Percentiles rank a stretch among this genome's conserved stretches.
Evolutionary conservation across 2,888 invertebrate species (phyloP).

Genomic region (Fragum sueziense): DNA sequence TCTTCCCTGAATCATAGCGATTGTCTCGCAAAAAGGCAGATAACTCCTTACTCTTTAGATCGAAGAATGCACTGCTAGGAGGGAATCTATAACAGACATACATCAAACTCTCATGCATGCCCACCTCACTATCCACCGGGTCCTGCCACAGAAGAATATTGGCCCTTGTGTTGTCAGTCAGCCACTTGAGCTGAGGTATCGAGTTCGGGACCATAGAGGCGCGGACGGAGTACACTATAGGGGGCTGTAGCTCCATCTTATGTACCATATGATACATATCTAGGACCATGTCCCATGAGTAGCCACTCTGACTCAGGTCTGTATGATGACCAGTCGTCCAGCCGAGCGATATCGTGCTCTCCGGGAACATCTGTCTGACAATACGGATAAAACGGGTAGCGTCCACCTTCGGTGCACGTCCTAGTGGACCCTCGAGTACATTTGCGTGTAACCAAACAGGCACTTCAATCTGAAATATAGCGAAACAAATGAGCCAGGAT

Average conservation of each 20-base stretch:
- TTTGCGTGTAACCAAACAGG: constrained; percentile 80
- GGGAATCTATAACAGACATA: constrained; percentile 74
- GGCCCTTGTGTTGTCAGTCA: constrained; percentile 72
- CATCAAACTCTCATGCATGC: constrained; percentile 68
- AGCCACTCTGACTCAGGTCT: constrained; percentile 72
- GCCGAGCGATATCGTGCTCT: constrained; percentile 78
- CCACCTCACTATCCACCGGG: constrained; percentile 60
- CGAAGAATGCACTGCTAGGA: constrained; percentile 71
- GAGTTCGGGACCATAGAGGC: constrained; percentile 75
- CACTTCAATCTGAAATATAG: constrained; percentile 66
- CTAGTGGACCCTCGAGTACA: constrained; percentile 74
- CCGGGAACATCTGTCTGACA: constrained; percentile 72
- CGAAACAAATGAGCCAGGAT: background rate
- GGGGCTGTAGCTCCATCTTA: constrained; percentile 69
- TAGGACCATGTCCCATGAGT: constrained; percentile 78
- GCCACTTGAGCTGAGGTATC: constrained; percentile 78
- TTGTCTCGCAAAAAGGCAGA: constrained; percentile 62
- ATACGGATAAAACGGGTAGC: constrained; percentile 71
- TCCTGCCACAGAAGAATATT: constrained; percentile 72
- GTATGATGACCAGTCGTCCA: constrained; percentile 79
- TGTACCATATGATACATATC: constrained; percentile 78
- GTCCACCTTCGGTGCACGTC: constrained; percentile 68
- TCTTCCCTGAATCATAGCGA: constrained; percentile 66
- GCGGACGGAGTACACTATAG: constrained; percentile 74
- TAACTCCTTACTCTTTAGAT: constrained; percentile 67